Conservation (phyloP, 2,797 vertebrate genomes). For the Darevskia mixta region DNA sequence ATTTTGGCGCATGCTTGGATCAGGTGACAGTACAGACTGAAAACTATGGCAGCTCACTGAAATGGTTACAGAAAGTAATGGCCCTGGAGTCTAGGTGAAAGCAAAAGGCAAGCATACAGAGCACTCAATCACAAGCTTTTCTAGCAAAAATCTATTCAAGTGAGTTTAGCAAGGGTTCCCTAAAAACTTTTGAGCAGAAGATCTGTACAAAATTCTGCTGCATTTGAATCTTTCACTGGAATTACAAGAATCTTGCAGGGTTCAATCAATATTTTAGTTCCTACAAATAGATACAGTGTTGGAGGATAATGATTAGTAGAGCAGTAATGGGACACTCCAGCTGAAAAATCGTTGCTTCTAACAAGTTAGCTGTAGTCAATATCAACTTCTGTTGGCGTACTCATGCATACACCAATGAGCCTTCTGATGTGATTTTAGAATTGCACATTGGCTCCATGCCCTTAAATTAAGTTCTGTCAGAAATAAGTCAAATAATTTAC, state of each 20-base stretch:
- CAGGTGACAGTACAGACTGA: constrained; percentile 86
- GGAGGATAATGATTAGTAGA: constrained; percentile 28
- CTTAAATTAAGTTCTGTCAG: not conserved
- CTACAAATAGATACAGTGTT: constrained; percentile 49
- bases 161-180: constrained; percentile 57
- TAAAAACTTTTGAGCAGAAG: constrained; percentile 55
- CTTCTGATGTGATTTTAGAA: not conserved
- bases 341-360: not conserved
- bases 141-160: constrained; percentile 63
- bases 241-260: constrained; percentile 22
- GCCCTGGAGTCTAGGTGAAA: constrained; percentile 81
- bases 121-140: constrained; percentile 77
- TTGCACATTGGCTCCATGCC: not conserved
- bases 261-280: constrained; percentile 40
- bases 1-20: constrained; percentile 86
- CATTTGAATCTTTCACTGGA: constrained; percentile 21
- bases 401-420: not conserved
- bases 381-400: not conserved
- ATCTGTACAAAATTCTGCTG: constrained; percentile 48
- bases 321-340: constrained; percentile 9
- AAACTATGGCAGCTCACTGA: constrained; percentile 98
- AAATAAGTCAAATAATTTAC: not conserved
- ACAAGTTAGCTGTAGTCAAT: not conserved
- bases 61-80: constrained; percentile 87
- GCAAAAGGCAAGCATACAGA: constrained; percentile 83